Conservation (phyloP, 2,888 invertebrate genomes). For the Nesidiocoris tenuis region DNA sequence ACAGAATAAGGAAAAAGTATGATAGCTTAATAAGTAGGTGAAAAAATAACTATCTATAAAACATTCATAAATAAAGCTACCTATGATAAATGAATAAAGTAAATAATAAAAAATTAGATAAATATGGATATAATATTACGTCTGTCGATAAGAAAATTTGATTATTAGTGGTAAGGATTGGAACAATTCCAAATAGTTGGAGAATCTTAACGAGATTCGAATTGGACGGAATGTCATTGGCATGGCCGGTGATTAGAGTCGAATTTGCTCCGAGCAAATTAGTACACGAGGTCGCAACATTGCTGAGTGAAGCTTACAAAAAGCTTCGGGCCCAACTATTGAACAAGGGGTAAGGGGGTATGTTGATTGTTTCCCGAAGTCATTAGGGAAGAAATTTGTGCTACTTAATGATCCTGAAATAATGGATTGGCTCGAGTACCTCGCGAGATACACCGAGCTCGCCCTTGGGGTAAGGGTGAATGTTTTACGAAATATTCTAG, state of each 20-base stretch:
- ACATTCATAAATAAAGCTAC: too few species aligned
- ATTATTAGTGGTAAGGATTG: too few species aligned
- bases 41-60: too few species aligned
- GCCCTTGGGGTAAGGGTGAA: background rate
- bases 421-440: slow-evolving; percentile 10
- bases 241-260: background rate
- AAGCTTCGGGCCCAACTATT: background rate
- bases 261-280: background rate
- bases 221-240: background rate
- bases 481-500: too few species aligned
- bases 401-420: slow-evolving; percentile 22
- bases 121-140: too few species aligned
- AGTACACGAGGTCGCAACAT: background rate
- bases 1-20: too few species aligned
- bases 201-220: background rate
- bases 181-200: too few species aligned
- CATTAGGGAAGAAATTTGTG: slow-evolving; percentile 23
- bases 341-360: background rate
- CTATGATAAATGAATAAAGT: too few species aligned
- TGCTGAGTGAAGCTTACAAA: background rate
- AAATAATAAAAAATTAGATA: too few species aligned
- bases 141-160: too few species aligned
- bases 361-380: slow-evolving; percentile 27
- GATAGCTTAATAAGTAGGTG: too few species aligned
- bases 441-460: background rate